Percentiles rank a stretch among this genome's conserved stretches.
phyloP scores from a whole-genome alignment of 2,113 vertebrate genomes.

The Dryoscopus gambensis region DNA sequence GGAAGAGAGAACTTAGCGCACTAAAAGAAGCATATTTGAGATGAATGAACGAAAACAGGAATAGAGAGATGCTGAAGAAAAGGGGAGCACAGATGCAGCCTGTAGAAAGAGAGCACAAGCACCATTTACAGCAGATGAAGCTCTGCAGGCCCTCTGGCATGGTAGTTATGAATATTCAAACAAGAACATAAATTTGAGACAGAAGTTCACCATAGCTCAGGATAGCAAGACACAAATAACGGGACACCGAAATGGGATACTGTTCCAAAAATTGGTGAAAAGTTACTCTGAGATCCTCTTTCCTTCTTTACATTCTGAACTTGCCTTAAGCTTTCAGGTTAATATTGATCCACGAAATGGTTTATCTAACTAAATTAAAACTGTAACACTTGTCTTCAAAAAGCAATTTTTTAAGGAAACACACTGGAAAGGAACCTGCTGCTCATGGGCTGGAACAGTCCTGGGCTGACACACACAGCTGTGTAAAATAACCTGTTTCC shows the following conservation, averaged over 20 bases:
- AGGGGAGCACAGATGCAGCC: background rate
- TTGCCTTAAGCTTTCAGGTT: background rate
- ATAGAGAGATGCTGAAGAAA: background rate
- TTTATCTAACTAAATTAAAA: background rate
- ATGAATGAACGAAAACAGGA: background rate
- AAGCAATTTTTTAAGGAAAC: background rate
- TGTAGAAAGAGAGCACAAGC: background rate
- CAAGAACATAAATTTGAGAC: background rate
- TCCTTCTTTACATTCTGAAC: background rate
- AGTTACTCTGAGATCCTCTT: background rate
- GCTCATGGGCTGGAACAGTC: background rate
- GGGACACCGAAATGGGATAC: background rate
- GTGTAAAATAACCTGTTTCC: background rate
- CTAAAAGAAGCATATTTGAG: background rate
- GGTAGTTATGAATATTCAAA: background rate
- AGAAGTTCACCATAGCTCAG: background rate
- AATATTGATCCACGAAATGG: background rate
- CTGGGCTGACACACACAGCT: background rate
- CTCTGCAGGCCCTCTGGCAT: background rate
- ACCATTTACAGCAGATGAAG: background rate
- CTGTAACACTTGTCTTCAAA: background rate
- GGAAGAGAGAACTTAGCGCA: background rate
- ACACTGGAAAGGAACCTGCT: background rate
- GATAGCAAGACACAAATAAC: rapidly evolving
- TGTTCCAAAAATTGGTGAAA: background rate